phyloP scores from a whole-genome alignment of 2,113 vertebrate species.

The Microcebus ravelobensis region DNA sequence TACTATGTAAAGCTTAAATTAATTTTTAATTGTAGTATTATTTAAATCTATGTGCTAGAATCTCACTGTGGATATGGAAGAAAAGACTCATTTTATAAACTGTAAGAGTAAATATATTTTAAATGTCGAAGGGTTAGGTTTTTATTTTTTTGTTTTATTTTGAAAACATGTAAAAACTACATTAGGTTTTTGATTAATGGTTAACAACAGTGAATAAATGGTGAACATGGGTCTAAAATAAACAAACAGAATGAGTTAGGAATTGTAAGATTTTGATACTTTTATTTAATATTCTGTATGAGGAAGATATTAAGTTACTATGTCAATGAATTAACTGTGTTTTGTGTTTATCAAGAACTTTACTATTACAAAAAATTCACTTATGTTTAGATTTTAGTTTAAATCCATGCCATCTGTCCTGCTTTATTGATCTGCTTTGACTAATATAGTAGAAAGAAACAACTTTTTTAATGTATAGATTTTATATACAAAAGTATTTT shows the following conservation, averaged over 20 bases:
- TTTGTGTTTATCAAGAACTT: not conserved
- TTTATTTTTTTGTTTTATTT: constrained; percentile 43
- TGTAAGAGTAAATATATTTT: constrained; percentile 38
- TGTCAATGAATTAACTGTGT: not conserved
- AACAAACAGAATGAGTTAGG: not conserved
- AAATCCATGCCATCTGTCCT: not conserved
- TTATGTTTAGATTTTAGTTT: not conserved
- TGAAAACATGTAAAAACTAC: constrained; percentile 3
- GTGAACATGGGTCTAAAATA: not conserved
- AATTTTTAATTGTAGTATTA: constrained; percentile 23
- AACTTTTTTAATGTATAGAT: not conserved
- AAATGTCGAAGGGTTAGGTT: constrained; percentile 25
- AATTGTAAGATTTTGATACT: not conserved
- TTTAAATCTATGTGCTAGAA: not conserved
- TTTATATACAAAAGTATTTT: not conserved
- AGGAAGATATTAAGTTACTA: not conserved
- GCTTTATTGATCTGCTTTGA: not conserved
- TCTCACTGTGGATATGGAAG: not conserved
- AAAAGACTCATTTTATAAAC: constrained; percentile 15
- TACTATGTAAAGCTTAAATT: constrained; percentile 7
- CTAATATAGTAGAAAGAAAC: not conserved
- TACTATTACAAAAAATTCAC: not conserved
- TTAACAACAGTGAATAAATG: not conserved
- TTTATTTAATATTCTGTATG: not conserved
- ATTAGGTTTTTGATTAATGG: constrained; percentile 3